Conservation (phyloP, 2,113 vertebrate genomes). For the Telmatochromis sp. region DNA sequence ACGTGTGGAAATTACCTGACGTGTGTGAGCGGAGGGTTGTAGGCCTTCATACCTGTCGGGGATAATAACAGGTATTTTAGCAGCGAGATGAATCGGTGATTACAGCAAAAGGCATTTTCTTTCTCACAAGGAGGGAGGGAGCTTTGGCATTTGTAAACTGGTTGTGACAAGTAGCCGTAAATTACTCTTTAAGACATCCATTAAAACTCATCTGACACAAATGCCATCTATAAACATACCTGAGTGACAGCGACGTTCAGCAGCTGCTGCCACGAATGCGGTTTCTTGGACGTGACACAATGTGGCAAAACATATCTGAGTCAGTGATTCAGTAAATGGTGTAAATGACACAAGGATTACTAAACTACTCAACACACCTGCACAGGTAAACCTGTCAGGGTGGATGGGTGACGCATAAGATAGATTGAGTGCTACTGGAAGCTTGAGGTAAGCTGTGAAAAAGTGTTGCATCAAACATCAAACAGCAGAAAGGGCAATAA, state of each 20-base stretch:
- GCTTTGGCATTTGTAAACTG: constrained; percentile 23
- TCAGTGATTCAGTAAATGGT: neutral
- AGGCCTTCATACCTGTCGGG: constrained; percentile 42
- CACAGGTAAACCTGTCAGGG: neutral
- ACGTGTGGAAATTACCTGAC: constrained; percentile 32
- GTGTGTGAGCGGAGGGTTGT: neutral
- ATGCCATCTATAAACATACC: constrained; percentile 40
- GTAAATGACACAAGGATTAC: neutral
- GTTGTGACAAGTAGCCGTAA: constrained; percentile 51
- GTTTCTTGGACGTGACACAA: neutral
- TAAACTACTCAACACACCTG: neutral
- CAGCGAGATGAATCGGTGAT: constrained; percentile 28
- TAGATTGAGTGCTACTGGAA: neutral
- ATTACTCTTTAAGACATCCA: constrained; percentile 30
- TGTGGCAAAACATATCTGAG: neutral
- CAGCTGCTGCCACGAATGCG: neutral
- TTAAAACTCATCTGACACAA: constrained; percentile 50
- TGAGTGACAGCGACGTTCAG: constrained; percentile 2
- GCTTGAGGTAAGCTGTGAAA: neutral
- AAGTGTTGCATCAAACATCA: neutral
- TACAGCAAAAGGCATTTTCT: constrained; percentile 29
- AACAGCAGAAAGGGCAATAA: neutral
- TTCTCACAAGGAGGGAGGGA: neutral
- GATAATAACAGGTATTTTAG: constrained; percentile 58
- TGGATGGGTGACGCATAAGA: neutral